These are phyloP conservation scores for Eupelmus urozonus DNA, from an alignment of 2,888 invertebrate genomes.

Conservation along the genomic window DNA sequence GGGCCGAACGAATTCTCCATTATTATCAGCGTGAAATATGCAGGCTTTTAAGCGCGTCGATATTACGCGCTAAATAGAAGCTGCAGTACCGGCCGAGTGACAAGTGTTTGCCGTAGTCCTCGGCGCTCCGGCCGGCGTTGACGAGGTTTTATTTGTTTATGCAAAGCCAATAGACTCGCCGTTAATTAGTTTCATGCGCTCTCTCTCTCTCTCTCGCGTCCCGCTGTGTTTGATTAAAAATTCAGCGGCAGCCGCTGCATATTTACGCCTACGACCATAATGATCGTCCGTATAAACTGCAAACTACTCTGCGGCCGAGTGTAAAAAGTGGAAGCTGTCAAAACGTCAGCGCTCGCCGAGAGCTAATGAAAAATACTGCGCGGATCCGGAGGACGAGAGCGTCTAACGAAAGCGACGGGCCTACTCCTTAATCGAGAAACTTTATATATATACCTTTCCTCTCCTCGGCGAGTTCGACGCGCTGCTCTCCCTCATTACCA, in stretches of 20 bases:
- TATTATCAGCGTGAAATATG: slow-evolving; percentile 18
- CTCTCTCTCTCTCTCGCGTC: no score
- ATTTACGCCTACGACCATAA: slow-evolving; percentile 2
- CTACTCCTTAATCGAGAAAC: slow-evolving; percentile 37
- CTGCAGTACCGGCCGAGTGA: not conserved
- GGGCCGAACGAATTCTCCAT: slow-evolving; percentile 6
- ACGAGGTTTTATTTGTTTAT: slow-evolving; percentile 39
- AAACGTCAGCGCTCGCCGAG: not conserved
- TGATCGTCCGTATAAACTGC: slow-evolving; percentile 8
- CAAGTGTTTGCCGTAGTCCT: slow-evolving; percentile 25
- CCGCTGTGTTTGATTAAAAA: slow-evolving; percentile 42
- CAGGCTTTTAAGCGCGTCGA: slow-evolving; percentile 4
- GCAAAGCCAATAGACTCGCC: slow-evolving; percentile 26
- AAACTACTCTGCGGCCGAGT: no score
- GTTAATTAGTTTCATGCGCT: slow-evolving; percentile 42
- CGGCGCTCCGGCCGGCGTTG: not conserved
- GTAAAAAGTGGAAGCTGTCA: not conserved
- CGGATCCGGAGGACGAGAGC: not conserved
- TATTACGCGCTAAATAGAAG: slow-evolving; percentile 5
- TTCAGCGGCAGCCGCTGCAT: slow-evolving; percentile 15
- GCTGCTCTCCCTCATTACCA: slow-evolving; percentile 42
- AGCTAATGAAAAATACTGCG: not conserved
- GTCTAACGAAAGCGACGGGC: slow-evolving; percentile 27
- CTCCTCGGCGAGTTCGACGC: slow-evolving; percentile 34
- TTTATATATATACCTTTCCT: slow-evolving; percentile 43